Evolutionary conservation across 2,113 vertebrate species (phyloP).

Genomic region (Parotia lawesii): DNA sequence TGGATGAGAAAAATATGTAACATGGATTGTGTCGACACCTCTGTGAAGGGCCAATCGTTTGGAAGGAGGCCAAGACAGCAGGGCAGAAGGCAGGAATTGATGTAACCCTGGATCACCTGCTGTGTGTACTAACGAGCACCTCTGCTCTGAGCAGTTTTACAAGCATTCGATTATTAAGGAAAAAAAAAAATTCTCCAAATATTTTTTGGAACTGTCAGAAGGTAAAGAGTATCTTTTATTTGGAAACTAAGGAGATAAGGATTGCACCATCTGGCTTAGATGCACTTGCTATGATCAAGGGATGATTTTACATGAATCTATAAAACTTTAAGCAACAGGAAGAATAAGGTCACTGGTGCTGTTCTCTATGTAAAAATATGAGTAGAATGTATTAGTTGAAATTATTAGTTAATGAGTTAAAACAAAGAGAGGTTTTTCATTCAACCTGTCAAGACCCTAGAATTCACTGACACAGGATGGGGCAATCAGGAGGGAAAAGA

Average conservation of each 20-base stretch:
- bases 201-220: neutral
- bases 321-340: neutral
- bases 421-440: neutral
- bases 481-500: neutral
- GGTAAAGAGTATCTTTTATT: neutral
- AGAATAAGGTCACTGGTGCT: neutral
- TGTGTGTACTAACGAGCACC: neutral
- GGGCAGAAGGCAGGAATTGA: neutral
- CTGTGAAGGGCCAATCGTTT: neutral
- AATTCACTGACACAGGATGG: accelerated
- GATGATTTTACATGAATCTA: neutral
- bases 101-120: neutral
- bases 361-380: neutral
- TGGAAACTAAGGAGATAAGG: neutral
- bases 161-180: neutral
- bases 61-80: neutral
- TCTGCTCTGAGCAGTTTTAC: neutral
- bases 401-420: neutral
- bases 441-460: neutral
- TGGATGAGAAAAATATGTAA: neutral
- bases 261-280: neutral
- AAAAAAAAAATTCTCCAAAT: neutral
- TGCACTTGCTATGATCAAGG: neutral
- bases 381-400: neutral
- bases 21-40: too few species aligned